phyloP scores from a whole-genome alignment of 2,888 invertebrate genomes.

The Drosophila tanythrix region DNA sequence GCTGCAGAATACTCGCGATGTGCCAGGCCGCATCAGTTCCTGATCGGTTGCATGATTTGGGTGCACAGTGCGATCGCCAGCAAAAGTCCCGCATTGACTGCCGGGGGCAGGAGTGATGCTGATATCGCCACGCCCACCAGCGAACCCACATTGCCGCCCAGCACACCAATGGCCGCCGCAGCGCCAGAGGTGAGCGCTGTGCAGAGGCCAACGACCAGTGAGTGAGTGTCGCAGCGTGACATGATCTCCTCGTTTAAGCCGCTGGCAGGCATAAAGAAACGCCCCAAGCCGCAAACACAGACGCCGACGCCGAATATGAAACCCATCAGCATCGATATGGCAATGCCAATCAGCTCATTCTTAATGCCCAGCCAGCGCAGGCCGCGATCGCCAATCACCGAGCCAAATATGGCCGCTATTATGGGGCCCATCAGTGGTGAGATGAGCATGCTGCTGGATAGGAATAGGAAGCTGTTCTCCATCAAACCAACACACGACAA shows the following conservation, averaged over 20 bases:
- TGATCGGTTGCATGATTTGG: slow-evolving; percentile 84
- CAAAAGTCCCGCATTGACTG: slow-evolving; percentile 90
- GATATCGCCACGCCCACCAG: slow-evolving; percentile 93
- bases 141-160: slow-evolving; percentile 91
- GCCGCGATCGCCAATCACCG: slow-evolving; percentile 88
- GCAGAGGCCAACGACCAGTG: slow-evolving; percentile 89
- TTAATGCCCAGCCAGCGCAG: slow-evolving; percentile 88
- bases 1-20: slow-evolving; percentile 86
- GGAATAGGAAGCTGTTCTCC: slow-evolving; percentile 90
- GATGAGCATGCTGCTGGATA: slow-evolving; percentile 92
- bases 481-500: slow-evolving; percentile 90
- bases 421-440: slow-evolving; percentile 93
- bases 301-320: slow-evolving; percentile 87
- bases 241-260: slow-evolving; percentile 89
- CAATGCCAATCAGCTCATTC: slow-evolving; percentile 88
- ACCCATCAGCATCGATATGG: slow-evolving; percentile 88
- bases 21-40: slow-evolving; percentile 74
- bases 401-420: slow-evolving; percentile 90
- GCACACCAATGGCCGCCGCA: slow-evolving; percentile 90
- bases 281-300: slow-evolving; percentile 86
- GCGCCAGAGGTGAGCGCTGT: slow-evolving; percentile 91
- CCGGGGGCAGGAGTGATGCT: slow-evolving; percentile 91
- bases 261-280: slow-evolving; percentile 86
- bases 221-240: slow-evolving; percentile 87
- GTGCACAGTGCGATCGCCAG: slow-evolving; percentile 87